Base-by-base conservation (phyloP, 2,113 vertebrate species). In the Gallinago media region DNA sequence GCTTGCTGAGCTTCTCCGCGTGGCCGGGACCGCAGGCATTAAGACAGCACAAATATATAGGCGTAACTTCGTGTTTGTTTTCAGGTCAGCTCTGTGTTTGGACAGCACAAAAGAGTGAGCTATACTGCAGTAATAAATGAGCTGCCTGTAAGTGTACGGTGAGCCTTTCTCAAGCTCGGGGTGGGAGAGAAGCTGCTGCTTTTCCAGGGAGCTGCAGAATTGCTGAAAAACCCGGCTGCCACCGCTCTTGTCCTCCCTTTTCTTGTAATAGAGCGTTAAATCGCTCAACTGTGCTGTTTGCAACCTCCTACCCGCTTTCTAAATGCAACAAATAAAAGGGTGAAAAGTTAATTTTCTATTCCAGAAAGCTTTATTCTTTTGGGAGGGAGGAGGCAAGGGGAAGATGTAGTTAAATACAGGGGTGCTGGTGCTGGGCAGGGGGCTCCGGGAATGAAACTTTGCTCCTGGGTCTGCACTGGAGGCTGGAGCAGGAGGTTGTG, bases 261-360 rank as follows among this genome's bases (percentile, higher is more conserved):
- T 88, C 74, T 59, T 88, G 70, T 63, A 93, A 34, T 82, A 10
- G 20, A 14, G 81, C 1, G 29, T 95, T 95, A 97, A 89, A 95
- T 97, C 61, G 20, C 73, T 96, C 56, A 25, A 5, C 95, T 14
- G 2, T 38, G 59, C 36, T 92, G 77, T 88, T 91, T 88, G 61
- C 26, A 88, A 63, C 85, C 87, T 93, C 40, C 40, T 85, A 82
- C 77, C 55, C 8, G 15, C 81, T 71, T 88, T 95, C 79, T 85
- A 68, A 91, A 93, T 81, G 85, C 38, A 38, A 38, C 15, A 83
- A 62, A 84, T 82, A 75, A 95, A 95, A 87, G 78, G 44, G 50
- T 83, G 54, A 46, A 46, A 89, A 94, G 91, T 97, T 96, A 94
- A 95, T 97, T 61, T 97, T 97, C 81, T 89, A 49, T 90, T 97